These are phyloP conservation scores for Danio rerio DNA, from an alignment of 2,113 vertebrate genomes.

Conservation along the genomic window GRCz12tu NC_133180.1:18433001-18433500, in stretches of 20 bases:
- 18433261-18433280: constrained; percentile 70
- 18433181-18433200: background rate
- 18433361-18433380: constrained; percentile 36
- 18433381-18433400: constrained; percentile 26
- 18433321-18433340: constrained; percentile 70
- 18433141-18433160: background rate
- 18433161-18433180: constrained; percentile 9
- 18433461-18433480: constrained; percentile 31
- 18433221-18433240: background rate
- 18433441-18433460: constrained; percentile 28
- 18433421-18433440: constrained; percentile 23
- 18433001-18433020: too few species aligned
- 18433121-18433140: background rate
- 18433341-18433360: constrained; percentile 61
- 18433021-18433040: too few species aligned
- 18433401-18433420: constrained; percentile 29
- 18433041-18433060: too few species aligned
- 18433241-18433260: constrained; percentile 28
- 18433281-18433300: constrained; percentile 65
- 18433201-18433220: constrained; percentile 13
- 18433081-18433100: too few species aligned
- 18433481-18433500: constrained; percentile 33
- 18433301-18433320: constrained; percentile 72
- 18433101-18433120: too few species aligned
- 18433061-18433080: too few species aligned